Conservation (phyloP, 2,113 vertebrate species). For the Sus scrofa region T2T-Sscrofa CM000826.6:46173501-46174000, state of each 20-base stretch:
- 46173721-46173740: constrained; percentile 88
- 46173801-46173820: constrained; percentile 80
- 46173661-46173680: constrained; percentile 93
- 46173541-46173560: constrained; percentile 85
- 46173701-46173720: constrained; percentile 90
- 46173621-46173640: constrained; percentile 82
- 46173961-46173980: constrained; percentile 10
- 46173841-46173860: constrained; percentile 55
- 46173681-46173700: constrained; percentile 89
- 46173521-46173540: constrained; percentile 98
- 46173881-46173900: constrained; percentile 69
- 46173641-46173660: constrained; percentile 88
- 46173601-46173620: constrained; percentile 78
- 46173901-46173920: constrained; percentile 71
- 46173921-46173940: constrained; percentile 32
- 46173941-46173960: neutral
- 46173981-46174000: neutral
- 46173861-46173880: constrained; percentile 46
- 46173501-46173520: constrained; percentile 99
- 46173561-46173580: constrained; percentile 85
- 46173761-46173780: constrained; percentile 82
- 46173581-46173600: constrained; percentile 88
- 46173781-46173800: constrained; percentile 81
- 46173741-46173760: constrained; percentile 65
- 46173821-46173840: constrained; percentile 76